Percentiles rank a stretch among this genome's conserved stretches.
Evolutionary conservation across 2,888 invertebrate species (phyloP).

Genomic region (Mimachlamys varia): DNA sequence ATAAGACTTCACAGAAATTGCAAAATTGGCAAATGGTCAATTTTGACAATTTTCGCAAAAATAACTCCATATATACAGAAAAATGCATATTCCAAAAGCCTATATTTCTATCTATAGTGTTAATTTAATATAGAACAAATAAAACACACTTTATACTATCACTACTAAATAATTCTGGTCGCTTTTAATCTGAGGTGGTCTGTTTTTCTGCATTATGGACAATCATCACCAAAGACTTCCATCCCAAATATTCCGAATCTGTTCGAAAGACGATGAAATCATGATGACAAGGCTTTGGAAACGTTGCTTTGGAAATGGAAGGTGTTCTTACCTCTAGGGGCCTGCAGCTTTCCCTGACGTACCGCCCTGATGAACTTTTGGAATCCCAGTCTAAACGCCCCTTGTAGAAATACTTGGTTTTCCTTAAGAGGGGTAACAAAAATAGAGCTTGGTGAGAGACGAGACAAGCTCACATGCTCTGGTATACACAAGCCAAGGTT

Average conservation of each 20-base stretch:
- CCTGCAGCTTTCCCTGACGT: slow-evolving; percentile 98
- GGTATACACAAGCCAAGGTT: not conserved
- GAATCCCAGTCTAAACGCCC: slow-evolving; percentile 99
- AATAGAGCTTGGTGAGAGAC: slow-evolving; percentile 44
- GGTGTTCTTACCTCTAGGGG: slow-evolving; percentile 89
- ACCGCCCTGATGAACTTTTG: slow-evolving; percentile 97
- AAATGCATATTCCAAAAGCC: too few relatives aligned
- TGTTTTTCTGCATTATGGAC: not conserved
- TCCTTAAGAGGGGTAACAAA: slow-evolving; percentile 64
- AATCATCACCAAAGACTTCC: not conserved
- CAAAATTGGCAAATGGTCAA: too few relatives aligned
- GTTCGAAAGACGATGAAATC: not conserved
- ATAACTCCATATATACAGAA: too few relatives aligned
- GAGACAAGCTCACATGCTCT: slow-evolving; percentile 36
- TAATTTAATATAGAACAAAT: not conserved
- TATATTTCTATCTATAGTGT: not conserved
- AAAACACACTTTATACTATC: not conserved
- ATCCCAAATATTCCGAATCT: not conserved
- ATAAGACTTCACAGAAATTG: too few relatives aligned
- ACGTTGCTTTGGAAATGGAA: not conserved
- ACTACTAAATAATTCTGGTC: not conserved
- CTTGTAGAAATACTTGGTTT: slow-evolving; percentile 92
- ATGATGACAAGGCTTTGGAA: not conserved
- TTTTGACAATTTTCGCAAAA: too few relatives aligned
- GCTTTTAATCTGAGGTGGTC: not conserved